Evolutionary conservation across 1,140 invertebrate species (phyloP), one percentile per base, ranked within the genome.

Genomic region (Procambarus virginalis): DNA sequence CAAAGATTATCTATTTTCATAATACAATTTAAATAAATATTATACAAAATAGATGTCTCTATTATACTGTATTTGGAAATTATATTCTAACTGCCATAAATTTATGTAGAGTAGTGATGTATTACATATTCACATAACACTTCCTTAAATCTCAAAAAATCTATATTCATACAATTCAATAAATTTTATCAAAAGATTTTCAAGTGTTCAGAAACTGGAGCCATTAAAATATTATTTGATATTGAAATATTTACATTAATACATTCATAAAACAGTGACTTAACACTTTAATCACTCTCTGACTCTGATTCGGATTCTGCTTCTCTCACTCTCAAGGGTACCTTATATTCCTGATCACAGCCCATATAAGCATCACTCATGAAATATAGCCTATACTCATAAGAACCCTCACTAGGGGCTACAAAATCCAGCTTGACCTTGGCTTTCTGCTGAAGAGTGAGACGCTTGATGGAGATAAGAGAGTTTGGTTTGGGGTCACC

Each of bases 321-420:
- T 90, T 95, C 97, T 2, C 95, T 95, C 48, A 98, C 97, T 92
- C 97, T 96, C 46, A 98, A 96, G 2, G 95, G 96, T 93, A 98
- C 97, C 93, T 97, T 97, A 93, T 98, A 98, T 94, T 99, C 98
- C 94, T 99, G 98, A 95, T 99, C 99, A 93, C 98, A 99, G 17
- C 99, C 99, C 92, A 99, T 96, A 93, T 99, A 99, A 1, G 98
- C 97, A 94, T 99, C 99, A 93, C 98, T 99, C 98, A 99, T 99
- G 94, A 98, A 99, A 94, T 99, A 99, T 60, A 99, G 94, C 0
- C 97, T 98, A 94, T 99, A 92, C 94, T 92, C 90, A 93, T 95
- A 93, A 45, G 68, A 51, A 85, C 94, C 94, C 49, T 97, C 95
- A 93, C 95, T 95, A 3, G 98, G 98, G 9, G 98, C 98, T 83